Percentiles rank a stretch among this genome's conserved stretches.
These are phyloP conservation scores for Alectoris magna DNA, from an alignment of 2,797 vertebrate genomes.

Conservation along the genomic window DNA sequence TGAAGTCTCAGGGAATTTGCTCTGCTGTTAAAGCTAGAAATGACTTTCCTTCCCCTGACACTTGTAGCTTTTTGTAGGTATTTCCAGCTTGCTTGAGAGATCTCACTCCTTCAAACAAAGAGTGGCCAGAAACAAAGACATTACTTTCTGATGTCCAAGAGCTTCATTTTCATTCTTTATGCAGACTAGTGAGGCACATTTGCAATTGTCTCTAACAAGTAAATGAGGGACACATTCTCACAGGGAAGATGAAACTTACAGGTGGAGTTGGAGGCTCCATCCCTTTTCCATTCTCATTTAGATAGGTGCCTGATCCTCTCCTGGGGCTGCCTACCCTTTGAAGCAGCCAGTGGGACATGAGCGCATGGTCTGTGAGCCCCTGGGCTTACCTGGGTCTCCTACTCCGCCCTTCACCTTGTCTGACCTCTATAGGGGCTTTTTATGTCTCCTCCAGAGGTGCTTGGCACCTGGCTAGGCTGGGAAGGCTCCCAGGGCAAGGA, in stretches of 20 bases:
- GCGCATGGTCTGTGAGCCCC: background rate
- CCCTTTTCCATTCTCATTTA: background rate
- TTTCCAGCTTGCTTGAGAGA: background rate
- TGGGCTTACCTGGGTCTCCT: background rate
- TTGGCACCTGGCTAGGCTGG: background rate
- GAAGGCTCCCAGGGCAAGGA: background rate
- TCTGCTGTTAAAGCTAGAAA: background rate
- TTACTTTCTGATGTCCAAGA: background rate
- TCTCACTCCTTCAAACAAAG: background rate
- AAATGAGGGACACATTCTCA: background rate
- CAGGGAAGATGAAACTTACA: background rate
- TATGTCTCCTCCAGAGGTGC: rapidly evolving
- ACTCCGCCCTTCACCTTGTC: rapidly evolving
- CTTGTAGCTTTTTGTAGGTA: background rate
- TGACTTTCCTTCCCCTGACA: background rate
- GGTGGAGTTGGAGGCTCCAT: background rate
- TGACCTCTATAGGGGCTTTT: background rate
- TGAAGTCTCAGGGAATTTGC: background rate
- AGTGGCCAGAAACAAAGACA: background rate
- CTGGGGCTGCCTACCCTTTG: background rate
- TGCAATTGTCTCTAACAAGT: background rate
- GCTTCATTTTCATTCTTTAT: background rate
- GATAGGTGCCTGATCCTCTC: background rate
- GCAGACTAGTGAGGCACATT: background rate
- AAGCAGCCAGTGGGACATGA: background rate